Conservation (phyloP, 2,888 invertebrate genomes). For the Druceiella hillmani region DNA sequence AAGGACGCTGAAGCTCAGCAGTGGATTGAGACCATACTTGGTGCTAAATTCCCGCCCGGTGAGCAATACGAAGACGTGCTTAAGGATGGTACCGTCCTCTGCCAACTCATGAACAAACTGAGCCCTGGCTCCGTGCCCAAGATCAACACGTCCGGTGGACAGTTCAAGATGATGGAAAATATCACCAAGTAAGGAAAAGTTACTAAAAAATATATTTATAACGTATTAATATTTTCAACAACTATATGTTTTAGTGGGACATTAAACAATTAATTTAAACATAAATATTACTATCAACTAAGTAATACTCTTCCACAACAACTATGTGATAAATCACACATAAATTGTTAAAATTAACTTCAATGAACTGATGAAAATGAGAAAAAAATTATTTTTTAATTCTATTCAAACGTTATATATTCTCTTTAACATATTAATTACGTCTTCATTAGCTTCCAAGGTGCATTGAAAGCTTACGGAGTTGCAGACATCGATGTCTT, state of each 20-base stretch:
- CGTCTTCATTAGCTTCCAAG: constrained; percentile 62
- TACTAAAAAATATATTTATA: too few relatives aligned
- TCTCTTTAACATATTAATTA: too few relatives aligned
- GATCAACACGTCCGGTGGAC: constrained; percentile 91
- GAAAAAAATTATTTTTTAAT: too few relatives aligned
- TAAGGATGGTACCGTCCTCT: constrained; percentile 88
- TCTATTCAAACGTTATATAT: too few relatives aligned
- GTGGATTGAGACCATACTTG: constrained; percentile 87
- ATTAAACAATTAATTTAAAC: too few relatives aligned
- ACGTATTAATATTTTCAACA: too few relatives aligned
- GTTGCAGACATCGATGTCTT: constrained; percentile 89
- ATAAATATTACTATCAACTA: too few relatives aligned
- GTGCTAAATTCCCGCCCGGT: constrained; percentile 80
- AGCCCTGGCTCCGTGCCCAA: constrained; percentile 83
- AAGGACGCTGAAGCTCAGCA: constrained; percentile 84
- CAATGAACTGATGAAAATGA: too few relatives aligned
- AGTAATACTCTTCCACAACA: too few relatives aligned
- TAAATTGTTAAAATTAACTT: too few relatives aligned
- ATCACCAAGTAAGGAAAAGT: constrained; percentile 85
- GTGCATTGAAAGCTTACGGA: constrained; percentile 81
- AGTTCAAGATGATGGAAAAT: constrained; percentile 99
- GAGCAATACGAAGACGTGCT: constrained; percentile 83
- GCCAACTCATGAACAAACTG: constrained; percentile 91
- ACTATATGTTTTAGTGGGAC: too few relatives aligned
- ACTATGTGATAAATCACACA: too few relatives aligned